Conservation (phyloP, 2,797 vertebrate genomes). For the Melanotaenia parkinsoni region DNA sequence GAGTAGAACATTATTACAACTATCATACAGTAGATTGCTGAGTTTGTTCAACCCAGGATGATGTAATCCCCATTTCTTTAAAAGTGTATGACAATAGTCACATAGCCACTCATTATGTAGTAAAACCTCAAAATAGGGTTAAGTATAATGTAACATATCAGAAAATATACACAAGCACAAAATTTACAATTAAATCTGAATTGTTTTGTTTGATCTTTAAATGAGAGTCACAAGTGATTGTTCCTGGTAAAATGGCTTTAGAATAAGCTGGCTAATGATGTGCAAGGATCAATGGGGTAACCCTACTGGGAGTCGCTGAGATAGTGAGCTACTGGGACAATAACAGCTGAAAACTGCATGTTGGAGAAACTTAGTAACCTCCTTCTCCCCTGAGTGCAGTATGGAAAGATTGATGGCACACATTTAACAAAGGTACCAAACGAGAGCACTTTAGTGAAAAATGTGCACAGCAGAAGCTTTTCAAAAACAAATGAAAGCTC, state of each 20-base stretch:
- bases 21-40: conserved; percentile 49
- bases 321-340: conserved; percentile 83
- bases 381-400: conserved; percentile 69
- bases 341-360: conserved; percentile 74
- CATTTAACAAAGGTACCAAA: conserved; percentile 66
- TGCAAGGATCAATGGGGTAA: conserved; percentile 80
- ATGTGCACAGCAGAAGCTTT: conserved; percentile 17
- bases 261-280: conserved; percentile 84
- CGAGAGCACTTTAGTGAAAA: conserved; percentile 38
- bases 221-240: conserved; percentile 42
- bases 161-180: conserved; percentile 13
- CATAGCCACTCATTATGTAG: background rate
- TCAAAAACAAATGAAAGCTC: conserved; percentile 41
- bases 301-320: conserved; percentile 76
- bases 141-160: conserved; percentile 11
- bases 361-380: conserved; percentile 80
- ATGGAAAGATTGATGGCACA: conserved; percentile 68
- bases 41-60: conserved; percentile 60
- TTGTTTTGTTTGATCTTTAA: conserved; percentile 57
- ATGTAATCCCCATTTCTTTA: conserved; percentile 28
- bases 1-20: background rate
- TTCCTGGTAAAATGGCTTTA: conserved; percentile 76
- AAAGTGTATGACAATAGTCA: conserved; percentile 20
- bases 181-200: conserved; percentile 35
- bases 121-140: conserved; percentile 27